Base-by-base conservation (phyloP, 2,888 invertebrate genomes). In the Notodonta dromedarius region DNA sequence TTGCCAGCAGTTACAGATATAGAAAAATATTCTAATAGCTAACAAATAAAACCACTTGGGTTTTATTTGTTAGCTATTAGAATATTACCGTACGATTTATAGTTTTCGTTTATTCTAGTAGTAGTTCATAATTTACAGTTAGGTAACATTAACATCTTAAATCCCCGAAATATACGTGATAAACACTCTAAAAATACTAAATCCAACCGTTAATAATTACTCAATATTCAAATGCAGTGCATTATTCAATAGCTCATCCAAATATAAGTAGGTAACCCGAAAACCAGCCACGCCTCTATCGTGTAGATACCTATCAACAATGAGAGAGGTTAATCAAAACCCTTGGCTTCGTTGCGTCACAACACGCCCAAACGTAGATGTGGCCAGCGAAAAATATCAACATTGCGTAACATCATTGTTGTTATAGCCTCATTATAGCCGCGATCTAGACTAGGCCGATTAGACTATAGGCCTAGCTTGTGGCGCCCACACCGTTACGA, bases 231-330 rank as follows among this genome's bases (percentile, higher is more conserved):
- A 54, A 35, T 39, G 13, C 39, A 13, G 4, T 14, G 24, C 14
- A 54, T 39, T 54, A 39, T 39, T 54, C 39, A 54, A 39, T 54
- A 13, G n/a, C 56, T 42, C 44, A 13, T 44, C 24, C 56, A 56
- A 56, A 44, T 44, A 56, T 24, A 56, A 44, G 56, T 56, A 56
- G 56, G 56, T 44, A 16, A 44, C 11, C 39, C 14, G 55, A 40
- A 11, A 55, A 52, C 13, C 42, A 44, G 24, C 56, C 56, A 56
- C 56, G 56, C 56, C 56, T 56, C 56, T 42, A 42, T 44, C 56
- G 56, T 56, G 56, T 56, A 14, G 56, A 56, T 56, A 56, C 12
- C 42, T 56, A 56, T 56, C 56, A 44, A 56, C 56, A 56, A 56
- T 56, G 44, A 56, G 56, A 56, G 56, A 35, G 24, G 56, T 56